A percentile compares a stretch with the other conserved stretches of the same genome.
Evolutionary conservation across 2,113 vertebrate genomes (phyloP).

Genomic region (Dipodomys ordii): DNA sequence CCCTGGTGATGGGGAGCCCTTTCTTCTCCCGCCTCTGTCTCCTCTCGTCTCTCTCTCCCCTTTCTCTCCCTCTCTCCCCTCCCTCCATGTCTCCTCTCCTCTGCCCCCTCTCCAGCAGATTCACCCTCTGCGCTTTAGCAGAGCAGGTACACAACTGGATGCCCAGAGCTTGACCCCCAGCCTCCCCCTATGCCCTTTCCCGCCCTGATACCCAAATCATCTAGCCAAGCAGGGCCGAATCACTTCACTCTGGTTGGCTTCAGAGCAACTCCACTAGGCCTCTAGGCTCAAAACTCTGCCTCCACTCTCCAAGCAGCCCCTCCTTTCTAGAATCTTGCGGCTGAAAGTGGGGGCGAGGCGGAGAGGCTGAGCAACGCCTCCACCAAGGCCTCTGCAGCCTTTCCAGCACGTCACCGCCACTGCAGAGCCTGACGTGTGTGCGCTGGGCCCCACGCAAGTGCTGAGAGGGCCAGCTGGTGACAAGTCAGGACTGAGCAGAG

Average conservation of each 20-base stretch:
- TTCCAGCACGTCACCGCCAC: conserved; percentile 18
- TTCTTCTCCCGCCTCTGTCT: neutral
- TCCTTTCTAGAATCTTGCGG: conserved; percentile 58
- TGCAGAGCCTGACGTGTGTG: neutral
- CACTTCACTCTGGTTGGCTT: neutral
- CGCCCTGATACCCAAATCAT: neutral
- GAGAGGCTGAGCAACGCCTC: too few relatives aligned
- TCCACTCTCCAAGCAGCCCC: neutral
- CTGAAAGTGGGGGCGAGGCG: neutral
- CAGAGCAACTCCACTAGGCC: neutral
- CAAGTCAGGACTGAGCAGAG: neutral
- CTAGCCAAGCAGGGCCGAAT: too few relatives aligned
- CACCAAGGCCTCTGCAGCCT: too few relatives aligned
- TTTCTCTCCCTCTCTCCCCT: neutral
- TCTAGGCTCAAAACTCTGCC: neutral
- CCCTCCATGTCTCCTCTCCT: too few relatives aligned
- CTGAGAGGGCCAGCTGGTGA: neutral
- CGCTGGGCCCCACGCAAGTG: neutral
- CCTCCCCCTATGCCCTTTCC: neutral
- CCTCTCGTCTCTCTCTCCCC: too few relatives aligned
- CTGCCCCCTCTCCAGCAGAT: neutral
- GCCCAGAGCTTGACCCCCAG: neutral
- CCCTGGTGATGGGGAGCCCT: neutral
- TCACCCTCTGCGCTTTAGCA: neutral
- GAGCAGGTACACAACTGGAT: neutral